Percentiles rank a stretch among this genome's conserved stretches.
Evolutionary conservation across 2,888 invertebrate genomes (phyloP).

Genomic region (Lamellibrachia satsuma): DNA sequence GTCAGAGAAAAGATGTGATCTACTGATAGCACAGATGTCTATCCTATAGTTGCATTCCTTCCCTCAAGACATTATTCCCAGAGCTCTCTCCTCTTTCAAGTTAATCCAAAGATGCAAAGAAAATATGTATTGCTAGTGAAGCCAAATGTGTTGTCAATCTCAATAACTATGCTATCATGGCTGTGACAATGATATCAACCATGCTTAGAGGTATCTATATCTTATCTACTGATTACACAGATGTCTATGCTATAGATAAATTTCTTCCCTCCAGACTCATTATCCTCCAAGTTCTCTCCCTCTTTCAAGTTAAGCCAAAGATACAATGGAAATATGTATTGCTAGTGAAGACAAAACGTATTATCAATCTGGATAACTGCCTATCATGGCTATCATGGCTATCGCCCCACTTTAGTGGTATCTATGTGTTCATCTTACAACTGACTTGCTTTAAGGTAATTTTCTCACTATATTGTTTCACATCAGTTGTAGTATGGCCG

Average conservation of each 20-base stretch:
- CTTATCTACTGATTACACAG: neutral
- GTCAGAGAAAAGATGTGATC: neutral
- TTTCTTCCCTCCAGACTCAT: too few relatives aligned
- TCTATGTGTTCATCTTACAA: neutral
- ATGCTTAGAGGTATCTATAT: neutral
- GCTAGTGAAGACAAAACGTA: too few relatives aligned
- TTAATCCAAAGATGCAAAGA: neutral
- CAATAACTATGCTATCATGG: neutral
- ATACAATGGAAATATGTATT: too few relatives aligned
- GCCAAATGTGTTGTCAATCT: neutral
- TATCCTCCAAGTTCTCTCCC: too few relatives aligned
- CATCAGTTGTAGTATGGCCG: neutral
- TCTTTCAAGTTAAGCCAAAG: too few relatives aligned
- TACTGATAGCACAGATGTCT: neutral
- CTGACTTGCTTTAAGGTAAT: neutral
- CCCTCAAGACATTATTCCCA: neutral
- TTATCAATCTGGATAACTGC: too few relatives aligned
- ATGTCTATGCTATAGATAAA: too few relatives aligned
- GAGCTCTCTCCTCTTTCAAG: too few relatives aligned
- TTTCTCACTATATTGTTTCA: neutral
- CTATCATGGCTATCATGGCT: neutral
- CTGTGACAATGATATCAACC: neutral
- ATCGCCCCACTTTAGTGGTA: neutral
- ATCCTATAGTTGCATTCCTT: neutral
- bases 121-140: neutral